Evolutionary conservation across 2,113 vertebrate genomes (phyloP), one percentile per base, ranked within the genome.

Genomic region (Calidris pugnax): DNA sequence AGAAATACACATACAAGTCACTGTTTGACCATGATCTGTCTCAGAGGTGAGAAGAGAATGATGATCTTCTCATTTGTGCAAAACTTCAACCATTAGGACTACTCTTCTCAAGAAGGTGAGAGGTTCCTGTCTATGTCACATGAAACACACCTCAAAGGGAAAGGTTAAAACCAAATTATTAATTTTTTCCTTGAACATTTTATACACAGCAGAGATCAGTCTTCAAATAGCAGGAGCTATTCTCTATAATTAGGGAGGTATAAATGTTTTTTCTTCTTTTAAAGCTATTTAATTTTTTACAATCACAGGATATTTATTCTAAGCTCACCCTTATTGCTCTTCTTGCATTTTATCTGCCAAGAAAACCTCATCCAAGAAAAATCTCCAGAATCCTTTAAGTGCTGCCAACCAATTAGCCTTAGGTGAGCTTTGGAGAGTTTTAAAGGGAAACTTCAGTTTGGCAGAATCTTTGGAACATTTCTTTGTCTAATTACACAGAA

Each of bases 281-380:
- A 82, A 91, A 91, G 35, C 15, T 75, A 17, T 68, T 90, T 39
- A 33, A 56, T 23, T 89, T 69, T 85, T 91, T 92, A 47, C 32
- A 72, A 10, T 27, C 45, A 26, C 26, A 23, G 57, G 64, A 28
- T 71, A 76, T 81, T 85, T 89, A 60, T 83, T 90, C 71, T 50
- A 73, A 92, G 30, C 20, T 85, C 53, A 74, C 33, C 12, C 39
- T 94, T 39, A 33, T 3, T 73, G 33, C 69, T 87, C 53, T 24
- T 73, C 50, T 80, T 72, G 37, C 43, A 43, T 21, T 84, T 56
- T 62, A 92, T 41, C 78, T 83, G 92, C 89, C 90, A 95, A 89
- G 71, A 79, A 91, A 91, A 81, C 9, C 51, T 60, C 73, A 89
- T 67, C 78, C 87, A 93, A 94, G 73, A 55, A 91, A 91, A 85